Evolutionary conservation across 2,113 vertebrate genomes (phyloP), one percentile per base, ranked within the genome.

Genomic region (Nothocercus julius): DNA sequence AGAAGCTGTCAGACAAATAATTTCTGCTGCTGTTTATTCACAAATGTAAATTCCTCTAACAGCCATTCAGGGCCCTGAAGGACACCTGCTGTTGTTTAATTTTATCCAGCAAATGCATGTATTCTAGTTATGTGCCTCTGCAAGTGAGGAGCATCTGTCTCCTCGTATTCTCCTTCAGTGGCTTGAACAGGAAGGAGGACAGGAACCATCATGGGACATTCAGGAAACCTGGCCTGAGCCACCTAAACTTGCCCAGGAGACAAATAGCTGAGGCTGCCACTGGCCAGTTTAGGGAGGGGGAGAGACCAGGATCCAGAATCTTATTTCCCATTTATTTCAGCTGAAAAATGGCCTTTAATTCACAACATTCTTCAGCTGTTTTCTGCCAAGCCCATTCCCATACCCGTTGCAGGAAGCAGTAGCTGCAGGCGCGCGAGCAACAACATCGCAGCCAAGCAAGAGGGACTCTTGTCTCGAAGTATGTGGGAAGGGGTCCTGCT

Each of bases 1-100:
- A 94, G 85, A 86, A 95, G 82, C 90, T 96, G 92, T 84, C 92
- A 82, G 85, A 76, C 45, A 82, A 90, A 88, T 80, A 78, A 96
- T 82, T 86, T 82, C 77, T 75, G 8, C 58, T 81, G 88, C 82
- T 95, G 81, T 93, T 95, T 96, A 95, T 95, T 95, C 90, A 94
- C 61, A 62, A 84, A 95, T 93, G 61, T 82, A 88, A 95, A 96
- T 95, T 92, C 40, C 63, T 93, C 53, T 82, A 77, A 54, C 77
- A 85, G 88, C 36, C 90, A 87, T 40, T 76, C 70, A 68, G 58
- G 81, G 19, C 49, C 87, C 67, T 82, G 74, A 90, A 90, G 83
- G 85, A 94, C 92, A 96, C 80, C 85, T 96, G 90, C 84, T 95
- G 89, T 73, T 95, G 82, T 92, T 93, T 95, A 62, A 88, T 93